phyloP scores from a whole-genome alignment of 2,797 vertebrate species.

The Propithecus perrieri region DNA sequence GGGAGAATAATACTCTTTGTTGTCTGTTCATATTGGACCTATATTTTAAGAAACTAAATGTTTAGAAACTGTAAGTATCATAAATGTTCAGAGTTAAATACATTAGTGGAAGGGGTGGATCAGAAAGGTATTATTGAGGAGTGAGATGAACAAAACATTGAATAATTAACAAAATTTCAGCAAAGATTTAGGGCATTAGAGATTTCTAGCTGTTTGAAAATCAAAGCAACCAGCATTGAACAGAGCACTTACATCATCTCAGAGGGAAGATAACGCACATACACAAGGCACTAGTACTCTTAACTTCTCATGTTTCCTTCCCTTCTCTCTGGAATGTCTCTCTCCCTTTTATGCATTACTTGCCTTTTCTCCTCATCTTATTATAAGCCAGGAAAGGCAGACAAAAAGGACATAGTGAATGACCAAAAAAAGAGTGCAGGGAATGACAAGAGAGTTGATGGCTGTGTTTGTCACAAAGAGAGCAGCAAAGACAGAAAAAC shows the following conservation, averaged over 20 bases:
- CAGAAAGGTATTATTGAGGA: not conserved
- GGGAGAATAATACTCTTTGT: accelerated
- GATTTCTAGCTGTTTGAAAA: not conserved
- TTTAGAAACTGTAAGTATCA: not conserved
- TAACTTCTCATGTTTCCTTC: not conserved
- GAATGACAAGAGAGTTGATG: not conserved
- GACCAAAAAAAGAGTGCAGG: not conserved
- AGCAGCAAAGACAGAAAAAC: not conserved
- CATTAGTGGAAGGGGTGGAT: not conserved
- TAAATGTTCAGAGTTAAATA: not conserved
- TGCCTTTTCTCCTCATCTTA: not conserved
- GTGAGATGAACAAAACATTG: not conserved
- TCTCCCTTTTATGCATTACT: not conserved
- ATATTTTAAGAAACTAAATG: not conserved
- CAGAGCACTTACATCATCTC: not conserved
- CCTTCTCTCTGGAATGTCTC: not conserved
- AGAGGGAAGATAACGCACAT: accelerated
- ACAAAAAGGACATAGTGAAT: not conserved
- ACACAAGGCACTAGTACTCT: accelerated
- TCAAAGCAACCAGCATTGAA: not conserved
- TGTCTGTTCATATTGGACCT: not conserved
- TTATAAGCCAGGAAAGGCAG: not conserved
- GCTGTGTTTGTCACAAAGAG: not conserved
- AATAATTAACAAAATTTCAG: not conserved
- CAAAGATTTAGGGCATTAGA: not conserved